Evolutionary conservation across 2,797 vertebrate species (phyloP).

Genomic region (Apodemus agrarius): DNA sequence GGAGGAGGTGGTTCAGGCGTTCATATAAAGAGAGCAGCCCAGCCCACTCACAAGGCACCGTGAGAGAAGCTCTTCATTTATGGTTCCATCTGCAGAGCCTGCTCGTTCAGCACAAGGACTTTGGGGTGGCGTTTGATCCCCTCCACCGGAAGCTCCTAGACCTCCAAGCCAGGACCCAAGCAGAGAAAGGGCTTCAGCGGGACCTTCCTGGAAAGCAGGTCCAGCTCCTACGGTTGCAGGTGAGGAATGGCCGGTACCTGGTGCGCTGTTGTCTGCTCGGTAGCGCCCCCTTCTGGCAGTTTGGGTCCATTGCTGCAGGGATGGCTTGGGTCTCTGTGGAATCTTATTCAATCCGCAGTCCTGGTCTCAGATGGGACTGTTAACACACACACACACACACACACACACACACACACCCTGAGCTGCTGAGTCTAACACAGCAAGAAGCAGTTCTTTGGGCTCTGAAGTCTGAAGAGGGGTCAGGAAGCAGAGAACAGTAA

Average conservation of each 20-base stretch:
- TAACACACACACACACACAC: too few relatives aligned
- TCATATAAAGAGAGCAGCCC: neutral
- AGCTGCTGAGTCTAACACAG: neutral
- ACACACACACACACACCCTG: too few relatives aligned
- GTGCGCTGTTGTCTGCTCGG: neutral
- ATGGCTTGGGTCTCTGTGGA: rapidly evolving
- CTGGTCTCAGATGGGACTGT: neutral
- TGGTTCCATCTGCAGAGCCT: slow-evolving; percentile 85
- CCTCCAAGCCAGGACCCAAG: slow-evolving; percentile 86
- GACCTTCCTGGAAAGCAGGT: slow-evolving; percentile 94
- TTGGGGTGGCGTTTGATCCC: slow-evolving; percentile 87
- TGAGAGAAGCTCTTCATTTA: neutral
- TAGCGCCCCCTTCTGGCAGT: neutral
- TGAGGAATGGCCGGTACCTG: slow-evolving; percentile 72
- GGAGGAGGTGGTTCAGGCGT: neutral
- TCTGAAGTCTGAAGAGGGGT: neutral
- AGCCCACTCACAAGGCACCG: rapidly evolving
- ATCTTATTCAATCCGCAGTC: neutral
- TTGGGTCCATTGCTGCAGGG: neutral
- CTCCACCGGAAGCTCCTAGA: slow-evolving; percentile 87
- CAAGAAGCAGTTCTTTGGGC: neutral
- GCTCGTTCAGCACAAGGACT: slow-evolving; percentile 91
- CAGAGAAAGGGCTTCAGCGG: slow-evolving; percentile 87
- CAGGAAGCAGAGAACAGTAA: neutral
- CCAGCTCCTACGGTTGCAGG: slow-evolving; percentile 91